A percentile compares a stretch with the other conserved stretches of the same genome.
Conservation (phyloP, 2,797 vertebrate species). For the Threskiornis aethiopicus region DNA sequence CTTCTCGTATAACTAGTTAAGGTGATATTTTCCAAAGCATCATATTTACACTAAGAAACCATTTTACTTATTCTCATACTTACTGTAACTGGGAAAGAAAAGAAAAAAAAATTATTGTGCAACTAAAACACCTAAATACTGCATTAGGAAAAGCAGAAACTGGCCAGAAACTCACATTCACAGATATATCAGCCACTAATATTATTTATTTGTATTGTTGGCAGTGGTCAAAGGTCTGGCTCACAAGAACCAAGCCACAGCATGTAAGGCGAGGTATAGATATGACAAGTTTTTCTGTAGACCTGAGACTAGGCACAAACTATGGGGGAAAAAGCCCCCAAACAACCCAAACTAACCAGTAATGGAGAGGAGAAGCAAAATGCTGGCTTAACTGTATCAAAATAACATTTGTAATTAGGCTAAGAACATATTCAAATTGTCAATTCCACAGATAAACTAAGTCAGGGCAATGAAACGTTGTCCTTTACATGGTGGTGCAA, state of each 20-base stretch:
- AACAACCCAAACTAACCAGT: background rate
- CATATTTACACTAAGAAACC: background rate
- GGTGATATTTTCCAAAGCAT: background rate
- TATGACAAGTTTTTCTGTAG: background rate
- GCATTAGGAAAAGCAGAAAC: background rate
- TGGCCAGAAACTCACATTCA: background rate
- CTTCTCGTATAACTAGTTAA: background rate
- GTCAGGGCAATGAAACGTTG: background rate
- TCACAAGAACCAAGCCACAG: background rate
- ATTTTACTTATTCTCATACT: background rate
- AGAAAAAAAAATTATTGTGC: background rate
- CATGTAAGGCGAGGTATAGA: background rate
- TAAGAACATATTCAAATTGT: background rate
- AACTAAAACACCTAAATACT: background rate
- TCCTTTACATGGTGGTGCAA: background rate
- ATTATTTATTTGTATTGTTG: background rate
- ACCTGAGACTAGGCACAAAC: background rate
- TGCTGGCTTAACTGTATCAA: background rate
- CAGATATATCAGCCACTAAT: background rate
- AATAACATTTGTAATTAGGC: background rate
- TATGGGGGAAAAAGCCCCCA: background rate
- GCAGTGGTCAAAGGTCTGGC: background rate
- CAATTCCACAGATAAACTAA: background rate
- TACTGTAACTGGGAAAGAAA: background rate
- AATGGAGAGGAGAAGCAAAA: background rate